These are phyloP conservation scores for Ferrisia virgata DNA, from an alignment of 2,888 invertebrate genomes.

Conservation along the genomic window DNA sequence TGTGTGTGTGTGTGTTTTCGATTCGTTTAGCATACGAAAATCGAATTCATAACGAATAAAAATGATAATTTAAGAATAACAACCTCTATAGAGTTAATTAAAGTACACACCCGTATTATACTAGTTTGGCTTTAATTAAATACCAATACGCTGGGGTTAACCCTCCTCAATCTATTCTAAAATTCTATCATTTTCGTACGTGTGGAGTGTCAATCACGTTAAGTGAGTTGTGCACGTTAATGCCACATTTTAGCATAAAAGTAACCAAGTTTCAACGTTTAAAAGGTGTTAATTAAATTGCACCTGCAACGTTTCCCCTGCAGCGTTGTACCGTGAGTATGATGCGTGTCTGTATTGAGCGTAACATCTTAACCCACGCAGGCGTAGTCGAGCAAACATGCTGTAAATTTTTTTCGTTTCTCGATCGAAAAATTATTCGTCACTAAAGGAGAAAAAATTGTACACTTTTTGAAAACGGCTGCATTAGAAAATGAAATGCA, in stretches of 20 bases:
- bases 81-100: background rate
- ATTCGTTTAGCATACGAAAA: background rate
- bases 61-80: background rate
- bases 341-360: too few relatives aligned
- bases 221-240: background rate
- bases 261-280: background rate
- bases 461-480: too few relatives aligned
- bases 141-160: background rate
- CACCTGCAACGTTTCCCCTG: background rate
- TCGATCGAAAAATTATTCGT: too few relatives aligned
- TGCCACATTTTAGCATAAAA: background rate
- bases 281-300: conserved; percentile 14
- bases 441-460: too few relatives aligned
- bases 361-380: too few relatives aligned
- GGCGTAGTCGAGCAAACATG: too few relatives aligned
- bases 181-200: too few relatives aligned
- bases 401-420: too few relatives aligned
- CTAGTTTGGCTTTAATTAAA: background rate
- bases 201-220: background rate
- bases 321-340: too few relatives aligned
- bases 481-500: too few relatives aligned
- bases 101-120: background rate
- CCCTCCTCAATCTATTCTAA: background rate
- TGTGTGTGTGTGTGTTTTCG: background rate
- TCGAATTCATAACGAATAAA: background rate